phyloP scores from a whole-genome alignment of 1,140 invertebrate genomes.

The Coptotermes formosanus region DNA sequence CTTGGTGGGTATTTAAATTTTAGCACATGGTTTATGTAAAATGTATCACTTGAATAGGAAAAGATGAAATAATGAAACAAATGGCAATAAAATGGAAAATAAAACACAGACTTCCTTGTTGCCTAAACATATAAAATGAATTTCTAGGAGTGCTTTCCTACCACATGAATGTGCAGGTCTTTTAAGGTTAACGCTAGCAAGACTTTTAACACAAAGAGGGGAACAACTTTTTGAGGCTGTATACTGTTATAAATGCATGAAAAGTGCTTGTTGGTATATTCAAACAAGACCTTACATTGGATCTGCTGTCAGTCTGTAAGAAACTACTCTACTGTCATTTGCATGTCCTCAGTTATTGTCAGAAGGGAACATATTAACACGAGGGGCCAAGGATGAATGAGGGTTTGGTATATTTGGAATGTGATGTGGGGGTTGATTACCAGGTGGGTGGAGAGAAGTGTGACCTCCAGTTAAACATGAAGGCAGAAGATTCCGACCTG shows the following conservation, averaged over 20 bases:
- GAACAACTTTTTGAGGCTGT: neutral
- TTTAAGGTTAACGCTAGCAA: too few relatives aligned
- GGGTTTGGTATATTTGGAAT: slow-evolving; percentile 20
- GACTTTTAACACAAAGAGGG: too few relatives aligned
- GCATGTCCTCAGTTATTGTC: slow-evolving; percentile 22
- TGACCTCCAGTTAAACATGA: slow-evolving; percentile 24
- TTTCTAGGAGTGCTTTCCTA: too few relatives aligned
- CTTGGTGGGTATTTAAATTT: too few relatives aligned
- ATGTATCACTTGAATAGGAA: too few relatives aligned
- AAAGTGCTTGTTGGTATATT: neutral
- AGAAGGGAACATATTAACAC: slow-evolving; percentile 22
- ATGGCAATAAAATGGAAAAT: too few relatives aligned
- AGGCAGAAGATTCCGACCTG: neutral
- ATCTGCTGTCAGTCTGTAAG: neutral
- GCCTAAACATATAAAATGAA: too few relatives aligned
- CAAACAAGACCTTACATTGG: neutral
- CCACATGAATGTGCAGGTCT: too few relatives aligned
- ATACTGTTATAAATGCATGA: slow-evolving; percentile 2
- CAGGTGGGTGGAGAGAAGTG: slow-evolving; percentile 3
- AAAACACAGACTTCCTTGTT: too few relatives aligned
- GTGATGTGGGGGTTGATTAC: slow-evolving; percentile 15
- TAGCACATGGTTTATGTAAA: too few relatives aligned
- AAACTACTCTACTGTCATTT: neutral
- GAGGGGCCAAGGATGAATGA: neutral
- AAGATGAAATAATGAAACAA: too few relatives aligned